Percentiles rank a stretch among this genome's conserved stretches.
phyloP scores from a whole-genome alignment of 2,888 invertebrate genomes.

The Chalcosyrphus nemorum region DNA sequence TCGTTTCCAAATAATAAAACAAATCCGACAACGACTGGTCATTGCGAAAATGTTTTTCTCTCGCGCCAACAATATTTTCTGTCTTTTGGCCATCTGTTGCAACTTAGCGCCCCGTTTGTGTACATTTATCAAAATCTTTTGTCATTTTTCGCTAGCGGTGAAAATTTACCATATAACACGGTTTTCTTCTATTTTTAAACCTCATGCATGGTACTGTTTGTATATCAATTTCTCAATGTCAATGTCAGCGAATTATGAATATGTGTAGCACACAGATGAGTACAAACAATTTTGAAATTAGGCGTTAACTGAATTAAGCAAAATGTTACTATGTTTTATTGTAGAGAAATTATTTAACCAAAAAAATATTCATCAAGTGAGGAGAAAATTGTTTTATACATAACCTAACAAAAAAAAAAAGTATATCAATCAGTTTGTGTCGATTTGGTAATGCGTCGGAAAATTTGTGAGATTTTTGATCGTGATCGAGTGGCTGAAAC shows the following conservation, averaged over 20 bases:
- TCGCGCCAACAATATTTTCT: neutral
- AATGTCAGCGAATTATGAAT: conserved; percentile 28
- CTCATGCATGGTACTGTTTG: neutral
- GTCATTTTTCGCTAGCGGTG: neutral
- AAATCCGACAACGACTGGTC: conserved; percentile 25
- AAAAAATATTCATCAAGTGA: neutral
- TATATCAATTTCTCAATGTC: conserved; percentile 38
- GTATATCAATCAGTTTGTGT: conserved; percentile 31
- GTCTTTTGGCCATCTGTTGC: conserved; percentile 30
- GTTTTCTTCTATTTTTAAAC: conserved; percentile 15
- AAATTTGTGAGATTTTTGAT: conserved; percentile 42
- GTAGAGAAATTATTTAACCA: neutral
- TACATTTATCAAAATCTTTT: conserved; percentile 40
- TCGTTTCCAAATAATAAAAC: neutral
- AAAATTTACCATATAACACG: no score
- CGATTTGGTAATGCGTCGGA: conserved; percentile 59
- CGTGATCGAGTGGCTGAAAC: conserved; percentile 26
- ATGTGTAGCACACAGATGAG: conserved; percentile 38
- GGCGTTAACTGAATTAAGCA: conserved; percentile 22
- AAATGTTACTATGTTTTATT: neutral
- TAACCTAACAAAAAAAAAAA: neutral
- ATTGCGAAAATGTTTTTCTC: conserved; percentile 32
- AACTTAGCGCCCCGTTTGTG: conserved; percentile 21
- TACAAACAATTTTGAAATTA: conserved; percentile 10
- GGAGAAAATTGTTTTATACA: neutral